phyloP scores from a whole-genome alignment of 2,113 vertebrate species.

The Phyllostomus discolor region DNA sequence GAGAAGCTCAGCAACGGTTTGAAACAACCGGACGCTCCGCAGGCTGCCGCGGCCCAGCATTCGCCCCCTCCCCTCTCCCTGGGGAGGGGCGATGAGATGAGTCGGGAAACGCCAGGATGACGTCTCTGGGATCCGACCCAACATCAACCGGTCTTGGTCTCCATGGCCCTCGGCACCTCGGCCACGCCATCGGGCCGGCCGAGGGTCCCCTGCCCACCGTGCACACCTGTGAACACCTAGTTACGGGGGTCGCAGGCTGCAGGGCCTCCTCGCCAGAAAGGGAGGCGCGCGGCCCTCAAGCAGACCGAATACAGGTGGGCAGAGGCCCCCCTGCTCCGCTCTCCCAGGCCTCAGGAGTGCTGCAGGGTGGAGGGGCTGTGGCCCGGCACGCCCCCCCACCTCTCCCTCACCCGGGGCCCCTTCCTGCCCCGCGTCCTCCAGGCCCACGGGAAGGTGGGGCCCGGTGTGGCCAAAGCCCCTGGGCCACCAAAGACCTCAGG shows the following conservation, averaged over 20 bases:
- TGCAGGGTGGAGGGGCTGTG: background rate
- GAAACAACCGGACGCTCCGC: background rate
- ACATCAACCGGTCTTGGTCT: background rate
- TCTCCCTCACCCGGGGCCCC: background rate
- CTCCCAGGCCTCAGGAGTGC: background rate
- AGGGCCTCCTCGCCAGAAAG: background rate
- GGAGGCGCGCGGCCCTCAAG: fast-evolving
- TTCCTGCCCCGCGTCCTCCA: background rate
- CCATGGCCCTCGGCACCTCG: background rate
- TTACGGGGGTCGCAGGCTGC: fast-evolving
- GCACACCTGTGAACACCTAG: fast-evolving
- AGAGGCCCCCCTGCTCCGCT: background rate
- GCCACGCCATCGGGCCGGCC: fast-evolving
- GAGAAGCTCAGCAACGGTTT: background rate
- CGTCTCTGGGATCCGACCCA: too few relatives aligned
- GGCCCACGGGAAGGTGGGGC: fast-evolving
- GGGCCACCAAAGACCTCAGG: background rate
- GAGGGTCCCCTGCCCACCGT: too few relatives aligned
- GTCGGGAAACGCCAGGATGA: background rate
- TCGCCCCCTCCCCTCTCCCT: background rate
- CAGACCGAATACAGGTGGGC: background rate
- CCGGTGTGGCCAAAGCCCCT: background rate
- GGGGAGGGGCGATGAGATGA: too few relatives aligned
- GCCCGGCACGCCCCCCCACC: fast-evolving
- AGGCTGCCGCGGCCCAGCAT: background rate